Base-by-base conservation (phyloP, 92 coral and sea anemone species). In the Isaurus tuberculatus region DNA sequence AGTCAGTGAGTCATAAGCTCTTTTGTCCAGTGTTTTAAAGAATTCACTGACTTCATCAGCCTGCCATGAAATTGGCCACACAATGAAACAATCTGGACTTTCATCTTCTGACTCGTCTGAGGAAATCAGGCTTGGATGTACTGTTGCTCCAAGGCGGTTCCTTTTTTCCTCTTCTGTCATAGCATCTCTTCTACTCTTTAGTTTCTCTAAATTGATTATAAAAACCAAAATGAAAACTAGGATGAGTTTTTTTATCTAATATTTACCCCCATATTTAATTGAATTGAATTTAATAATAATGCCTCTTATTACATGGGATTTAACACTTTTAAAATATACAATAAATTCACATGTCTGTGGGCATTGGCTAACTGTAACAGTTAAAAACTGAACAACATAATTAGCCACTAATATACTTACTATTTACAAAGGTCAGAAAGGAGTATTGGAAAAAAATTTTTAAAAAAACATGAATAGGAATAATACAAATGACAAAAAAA, bases 31-130 rank as follows among this genome's bases (percentile, higher is more conserved):
- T 28, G 34, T 25, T 7, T 29, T 65, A 30, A 30, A 29, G 40
- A 65, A 65, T 1, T 29, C 40, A 19, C 37, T 29, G 22, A 65
- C 72, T 65, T 65, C 72, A 29, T 65, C 72, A 28, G 72, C 20
- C 31, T 40, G 72, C 72, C 72, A 29, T 30, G 17, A 19, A 28
- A 65, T 28, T 9, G 72, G 72, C 20, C 43, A 13, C n/a, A 65
- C 72, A 17, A 34, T 65, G 22, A 65, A 34, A 17, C 26, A 20
- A 29, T 65, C 42, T 15, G 72, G 40, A n/a, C 40, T 29, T 20
- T 65, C 72, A 28, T 65, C 72, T 29, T 65, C 72, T 28, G 43
- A 65, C 20, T 65, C 72, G 7, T 65, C 72, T 30, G 72, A 65
- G 6, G 40, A 30, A 65, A 65, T 65, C 40, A 65, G 20, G 40